Evolutionary conservation across 2,888 invertebrate species (phyloP).

Genomic region (Diaprepes abbreviatus): DNA sequence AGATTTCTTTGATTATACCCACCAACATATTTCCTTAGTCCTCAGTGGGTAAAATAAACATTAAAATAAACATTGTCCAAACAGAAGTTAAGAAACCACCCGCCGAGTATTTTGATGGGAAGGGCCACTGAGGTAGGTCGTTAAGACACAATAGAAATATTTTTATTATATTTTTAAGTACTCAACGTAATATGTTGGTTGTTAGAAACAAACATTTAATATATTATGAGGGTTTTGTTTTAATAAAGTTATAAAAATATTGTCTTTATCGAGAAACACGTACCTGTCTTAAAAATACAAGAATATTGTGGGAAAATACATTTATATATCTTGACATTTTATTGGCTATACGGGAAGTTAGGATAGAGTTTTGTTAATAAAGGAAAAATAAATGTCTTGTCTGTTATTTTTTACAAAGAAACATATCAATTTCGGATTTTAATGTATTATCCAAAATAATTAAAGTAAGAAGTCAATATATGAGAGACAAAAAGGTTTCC

Average conservation of each 20-base stretch:
- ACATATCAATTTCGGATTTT: too few species aligned
- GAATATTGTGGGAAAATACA: background rate
- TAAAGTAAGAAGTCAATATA: too few species aligned
- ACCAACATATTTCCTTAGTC: background rate
- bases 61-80: slow-evolving; percentile 35
- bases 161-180: slow-evolving; percentile 35
- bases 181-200: background rate
- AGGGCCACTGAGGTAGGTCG: slow-evolving; percentile 43
- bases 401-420: too few species aligned
- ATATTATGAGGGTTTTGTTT: slow-evolving; percentile 16
- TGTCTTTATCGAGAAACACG: slow-evolving; percentile 15
- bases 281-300: background rate
- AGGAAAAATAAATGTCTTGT: too few species aligned
- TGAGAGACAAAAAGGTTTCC: too few species aligned
- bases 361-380: too few species aligned
- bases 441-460: too few species aligned
- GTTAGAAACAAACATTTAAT: background rate
- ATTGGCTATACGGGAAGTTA: background rate
- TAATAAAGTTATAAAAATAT: slow-evolving; percentile 21
- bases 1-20: background rate
- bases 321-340: background rate
- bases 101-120: slow-evolving; percentile 33
- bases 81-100: slow-evolving; percentile 44
- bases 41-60: slow-evolving; percentile 34
- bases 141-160: slow-evolving; percentile 42